Base-by-base conservation (phyloP, 2,888 invertebrate species). In the Sipunculus nudus region DNA sequence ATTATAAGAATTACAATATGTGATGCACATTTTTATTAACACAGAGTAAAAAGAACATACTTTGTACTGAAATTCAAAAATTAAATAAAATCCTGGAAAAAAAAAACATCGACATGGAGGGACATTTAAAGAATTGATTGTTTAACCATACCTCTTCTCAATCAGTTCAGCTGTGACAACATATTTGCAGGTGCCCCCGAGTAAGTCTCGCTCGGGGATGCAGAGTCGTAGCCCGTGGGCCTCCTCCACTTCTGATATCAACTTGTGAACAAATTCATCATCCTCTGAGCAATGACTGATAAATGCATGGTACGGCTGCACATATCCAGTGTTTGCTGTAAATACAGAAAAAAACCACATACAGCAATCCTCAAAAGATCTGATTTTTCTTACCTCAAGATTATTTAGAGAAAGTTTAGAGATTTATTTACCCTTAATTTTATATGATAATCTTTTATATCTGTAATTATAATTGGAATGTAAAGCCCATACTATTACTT, bases 221-320 rank as follows among this genome's bases (percentile, higher is more conserved):
- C 77, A 79, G 50, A 81, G 65, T 29, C 71, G 75, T 25, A 81
- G 66, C 8, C 63, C 64, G 53, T 73, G 65, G 6, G 63, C 62
- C 0, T 43, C 65, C 62, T 81, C 80, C 38, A 81, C 57, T 40
- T 65, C 58, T 3, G 58, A 32, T 10, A 78, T 76, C 68, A 80
- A 65, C 29, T 72, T 39, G 46, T 68, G 67, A 3, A 79, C 79
- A 70, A 81, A 80, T 25, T 54, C 56, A 45, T 78, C 56, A 55
- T 80, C 79, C 21, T 67, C 66, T 2, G 67, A 21, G 46, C 75
- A 71, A 61, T 77, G 77, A 54, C 78, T 78, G 31, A 81, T 71
- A 59, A 78, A 80, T 2, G 79, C 80, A 67, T 81, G 77, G 60
- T 76, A 81, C 43, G 63, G 64, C 5, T 71, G 70, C 8, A 69